Percentiles rank a stretch among this genome's conserved stretches.
These are phyloP conservation scores for Magallana nippona DNA, from an alignment of 2,888 invertebrate species.

Conservation along the genomic window DNA sequence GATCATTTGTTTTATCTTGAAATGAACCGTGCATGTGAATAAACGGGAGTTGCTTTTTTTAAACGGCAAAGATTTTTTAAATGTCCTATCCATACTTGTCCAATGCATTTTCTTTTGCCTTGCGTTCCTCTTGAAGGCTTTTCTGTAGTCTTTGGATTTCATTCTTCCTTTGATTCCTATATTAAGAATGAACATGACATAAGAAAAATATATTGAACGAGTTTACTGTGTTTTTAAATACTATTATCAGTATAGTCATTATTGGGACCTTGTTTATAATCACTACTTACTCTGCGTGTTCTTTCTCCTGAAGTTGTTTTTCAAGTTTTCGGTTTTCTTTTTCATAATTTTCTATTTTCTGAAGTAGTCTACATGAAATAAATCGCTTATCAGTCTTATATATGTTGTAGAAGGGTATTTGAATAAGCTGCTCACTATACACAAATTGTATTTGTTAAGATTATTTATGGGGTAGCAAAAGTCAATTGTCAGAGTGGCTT, in stretches of 20 bases:
- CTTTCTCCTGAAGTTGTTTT: neutral
- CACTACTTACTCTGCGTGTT: neutral
- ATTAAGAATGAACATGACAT: neutral
- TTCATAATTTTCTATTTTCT: conserved; percentile 12
- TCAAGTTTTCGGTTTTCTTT: conserved; percentile 1
- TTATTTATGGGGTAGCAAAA: no score
- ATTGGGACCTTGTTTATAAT: no score
- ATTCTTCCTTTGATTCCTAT: neutral
- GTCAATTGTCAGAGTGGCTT: neutral
- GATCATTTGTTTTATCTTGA: no score
- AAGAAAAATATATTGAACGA: no score
- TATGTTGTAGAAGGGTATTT: no score
- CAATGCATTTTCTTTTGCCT: conserved; percentile 30
- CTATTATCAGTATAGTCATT: no score
- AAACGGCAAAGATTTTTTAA: no score
- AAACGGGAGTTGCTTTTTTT: neutral
- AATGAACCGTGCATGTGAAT: neutral
- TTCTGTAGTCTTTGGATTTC: conserved; percentile 21
- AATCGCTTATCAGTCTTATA: no score
- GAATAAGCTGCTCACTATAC: no score
- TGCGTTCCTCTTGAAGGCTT: conserved; percentile 6
- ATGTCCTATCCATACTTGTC: conserved; percentile 16
- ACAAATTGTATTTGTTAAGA: no score
- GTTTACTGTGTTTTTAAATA: no score
- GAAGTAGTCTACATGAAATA: neutral